Base-by-base conservation (phyloP, 2,888 invertebrate species). In the Tenthredo amoena region DNA sequence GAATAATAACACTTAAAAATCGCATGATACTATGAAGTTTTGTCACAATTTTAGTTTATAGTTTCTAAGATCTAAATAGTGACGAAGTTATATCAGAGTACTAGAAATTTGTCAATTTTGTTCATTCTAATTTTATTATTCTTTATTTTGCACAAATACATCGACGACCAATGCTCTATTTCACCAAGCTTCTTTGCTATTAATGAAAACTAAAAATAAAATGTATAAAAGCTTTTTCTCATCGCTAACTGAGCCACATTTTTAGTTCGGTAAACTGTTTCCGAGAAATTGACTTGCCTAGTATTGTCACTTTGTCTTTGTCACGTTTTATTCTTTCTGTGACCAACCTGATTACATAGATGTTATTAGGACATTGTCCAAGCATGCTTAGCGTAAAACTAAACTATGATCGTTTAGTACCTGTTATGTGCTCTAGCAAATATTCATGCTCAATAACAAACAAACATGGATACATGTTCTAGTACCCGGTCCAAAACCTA, bases 1-100 rank as follows among this genome's bases (percentile, higher is more conserved):
- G n/a, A 72, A 86, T 55, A 94, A 95, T 96, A 86, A 95, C 96
- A 96, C 15, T 96, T 96, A 91, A 90, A 92, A 87, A 68, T 84
- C 43, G 31, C 58, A 40, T 83, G 21, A 62, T 26, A 21, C 15
- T 81, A 71, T 40, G 37, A 58, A 72, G 76, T 85, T 55, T 12
- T 77, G 34, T 50, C n/a, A 7, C 12, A n/a, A 34, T 55, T 31
- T 55, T 50, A 15, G 47, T 10, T 84, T 12, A 47, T n/a, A 71
- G n/a, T 84, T 74, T 43, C 50, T 21, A 47, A 71, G 34, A 10
- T 65, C 10, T 55, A n/a, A 77, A 77, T 72, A 37, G n/a, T 6
- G 0, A 31, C 15, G 18, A 34, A 72, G 71, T 72, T 72, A 37
- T 10, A 72, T 55, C 15, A 55, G 77, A 77, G 7, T 50, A 55